Conservation (phyloP, 2,888 invertebrate species). For the Oeneis ivallda region DNA sequence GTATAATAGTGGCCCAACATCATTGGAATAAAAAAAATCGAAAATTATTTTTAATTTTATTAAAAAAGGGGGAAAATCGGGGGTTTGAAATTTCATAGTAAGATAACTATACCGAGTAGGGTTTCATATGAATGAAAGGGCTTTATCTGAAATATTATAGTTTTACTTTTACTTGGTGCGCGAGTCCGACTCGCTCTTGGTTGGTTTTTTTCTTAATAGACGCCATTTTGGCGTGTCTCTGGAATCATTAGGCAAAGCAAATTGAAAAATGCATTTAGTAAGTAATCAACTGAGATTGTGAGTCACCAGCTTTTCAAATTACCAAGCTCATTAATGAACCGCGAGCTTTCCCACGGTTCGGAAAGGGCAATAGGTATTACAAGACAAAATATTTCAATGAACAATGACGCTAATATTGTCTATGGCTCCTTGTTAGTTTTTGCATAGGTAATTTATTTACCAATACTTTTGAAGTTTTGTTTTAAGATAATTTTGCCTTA, state of each 20-base stretch:
- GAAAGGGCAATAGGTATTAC: slow-evolving; percentile 44
- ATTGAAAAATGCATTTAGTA: slow-evolving; percentile 19
- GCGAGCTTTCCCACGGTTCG: slow-evolving; percentile 57
- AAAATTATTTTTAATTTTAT: no score
- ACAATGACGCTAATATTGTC: slow-evolving; percentile 19
- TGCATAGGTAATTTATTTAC: slow-evolving; percentile 1
- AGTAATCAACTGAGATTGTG: slow-evolving; percentile 21
- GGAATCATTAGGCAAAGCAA: background rate
- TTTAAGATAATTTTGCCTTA: background rate
- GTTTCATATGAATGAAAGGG: no score
- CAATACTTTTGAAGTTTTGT: background rate
- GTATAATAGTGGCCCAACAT: no score
- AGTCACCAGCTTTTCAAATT: slow-evolving; percentile 42
- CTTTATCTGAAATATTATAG: no score
- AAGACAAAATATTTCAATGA: slow-evolving; percentile 35
- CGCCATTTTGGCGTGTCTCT: no score
- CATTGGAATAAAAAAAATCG: no score
- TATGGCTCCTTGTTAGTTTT: slow-evolving; percentile 4
- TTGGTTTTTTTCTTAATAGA: no score
- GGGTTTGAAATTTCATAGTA: no score
- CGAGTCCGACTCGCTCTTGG: no score
- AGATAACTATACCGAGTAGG: no score
- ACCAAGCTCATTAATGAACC: slow-evolving; percentile 44
- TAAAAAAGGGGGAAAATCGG: no score
- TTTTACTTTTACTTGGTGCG: no score